Conservation (phyloP, 2,888 invertebrate genomes). For the Lamellibrachia satsuma region DNA sequence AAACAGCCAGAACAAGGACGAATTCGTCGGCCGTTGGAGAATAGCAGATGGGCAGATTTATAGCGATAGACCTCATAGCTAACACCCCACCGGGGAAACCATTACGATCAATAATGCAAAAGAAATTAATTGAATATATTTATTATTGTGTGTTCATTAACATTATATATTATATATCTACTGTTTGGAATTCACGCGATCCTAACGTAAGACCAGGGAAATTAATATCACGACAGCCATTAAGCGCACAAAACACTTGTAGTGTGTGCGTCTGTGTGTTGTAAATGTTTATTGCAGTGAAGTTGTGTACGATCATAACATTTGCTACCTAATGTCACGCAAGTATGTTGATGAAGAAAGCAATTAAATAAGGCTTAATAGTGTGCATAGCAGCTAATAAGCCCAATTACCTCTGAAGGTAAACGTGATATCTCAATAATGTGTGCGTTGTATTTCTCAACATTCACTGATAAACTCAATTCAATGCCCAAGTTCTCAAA, state of each 20-base stretch:
- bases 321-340: background rate
- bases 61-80: background rate
- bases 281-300: background rate
- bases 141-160: background rate
- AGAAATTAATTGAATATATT: background rate
- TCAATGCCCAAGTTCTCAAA: background rate
- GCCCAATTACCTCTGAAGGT: background rate
- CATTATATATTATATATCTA: background rate
- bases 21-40: slow-evolving; percentile 12
- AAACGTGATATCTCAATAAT: background rate
- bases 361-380: background rate
- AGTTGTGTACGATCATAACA: background rate
- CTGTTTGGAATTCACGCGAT: background rate
- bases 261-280: background rate
- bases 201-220: background rate
- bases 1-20: background rate
- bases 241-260: background rate
- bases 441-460: background rate
- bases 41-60: background rate
- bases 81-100: background rate
- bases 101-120: background rate
- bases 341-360: background rate
- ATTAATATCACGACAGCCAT: background rate
- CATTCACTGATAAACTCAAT: background rate
- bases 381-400: background rate